Evolutionary conservation across 37 sponge, comb jelly and placozoan genomes (phyloP), one percentile per base, ranked within the genome.

Genomic region (Crambe crambe): DNA sequence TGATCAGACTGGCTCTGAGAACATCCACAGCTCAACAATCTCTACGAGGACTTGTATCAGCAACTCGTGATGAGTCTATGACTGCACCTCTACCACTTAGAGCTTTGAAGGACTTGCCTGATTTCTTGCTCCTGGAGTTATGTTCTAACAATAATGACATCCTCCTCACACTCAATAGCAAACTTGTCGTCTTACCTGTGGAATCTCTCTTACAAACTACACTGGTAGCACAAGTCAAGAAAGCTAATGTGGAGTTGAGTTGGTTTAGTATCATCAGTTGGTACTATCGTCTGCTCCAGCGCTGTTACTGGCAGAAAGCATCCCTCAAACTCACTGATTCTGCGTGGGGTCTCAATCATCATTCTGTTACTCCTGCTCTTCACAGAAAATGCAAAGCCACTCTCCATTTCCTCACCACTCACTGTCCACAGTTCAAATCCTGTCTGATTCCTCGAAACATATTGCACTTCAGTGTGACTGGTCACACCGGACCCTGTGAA

Each of bases 91-190:
- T 88, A 0, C 26, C 77, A 0, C 73, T 71, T 10, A 82, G 77
- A 62, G 67, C 47, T 12, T 37, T 88, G 5, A 38, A 25, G 29
- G 47, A 62, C 20, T 57, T 88, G 32, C 89, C 89, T 0, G 89
- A 82, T 71, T 88, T 82, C 72, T 73, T 30, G 20, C 78, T 82
- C 39, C 36, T 72, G 37, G 83, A 82, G n/a, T 42, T 88, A 22
- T 74, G 68, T 29, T 6, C 62, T 58, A 1, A 25, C 6, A 1
- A 20, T 58, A 41, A 23, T 42, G 27, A 72, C 27, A 72, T 43
- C 8, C 72, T 43, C 20, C 32, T 8, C 42, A 10, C 36, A 26
- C 43, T 35, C n/a, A 56, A 1, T n/a, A 58, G 25, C 17, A 10
- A 39, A 5, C 9, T 15, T 20, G 76, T 15, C 17, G 37, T 26